These are phyloP conservation scores for Dicentrarchus labrax DNA, from an alignment of 2,113 vertebrate genomes.

Conservation along the genomic window DNA sequence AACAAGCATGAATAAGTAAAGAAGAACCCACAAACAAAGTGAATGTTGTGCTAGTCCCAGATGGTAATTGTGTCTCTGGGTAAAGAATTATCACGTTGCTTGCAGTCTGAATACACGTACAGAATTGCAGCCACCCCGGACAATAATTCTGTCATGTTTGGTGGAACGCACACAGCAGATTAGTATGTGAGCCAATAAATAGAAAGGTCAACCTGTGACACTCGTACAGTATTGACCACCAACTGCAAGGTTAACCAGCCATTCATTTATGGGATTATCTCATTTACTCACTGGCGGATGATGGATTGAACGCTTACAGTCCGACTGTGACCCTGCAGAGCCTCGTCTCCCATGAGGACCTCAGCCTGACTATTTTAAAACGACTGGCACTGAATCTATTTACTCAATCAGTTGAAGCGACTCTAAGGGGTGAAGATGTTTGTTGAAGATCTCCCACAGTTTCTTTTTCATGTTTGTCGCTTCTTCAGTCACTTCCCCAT, in stretches of 20 bases:
- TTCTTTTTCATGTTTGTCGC: background rate
- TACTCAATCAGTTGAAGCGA: background rate
- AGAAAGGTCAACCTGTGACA: slow-evolving; percentile 17
- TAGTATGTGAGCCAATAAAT: slow-evolving; percentile 1
- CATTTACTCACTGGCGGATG: slow-evolving; percentile 17
- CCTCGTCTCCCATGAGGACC: slow-evolving; percentile 1
- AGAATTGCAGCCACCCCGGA: background rate
- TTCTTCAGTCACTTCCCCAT: background rate
- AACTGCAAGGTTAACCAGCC: slow-evolving; percentile 29
- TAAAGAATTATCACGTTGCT: background rate
- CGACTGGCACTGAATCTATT: background rate
- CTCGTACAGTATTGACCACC: slow-evolving; percentile 31
- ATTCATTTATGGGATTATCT: slow-evolving; percentile 36
- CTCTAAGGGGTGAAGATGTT: background rate
- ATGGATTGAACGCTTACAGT: slow-evolving; percentile 43
- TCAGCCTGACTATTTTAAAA: slow-evolving; percentile 36
- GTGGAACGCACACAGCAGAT: background rate
- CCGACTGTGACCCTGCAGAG: background rate
- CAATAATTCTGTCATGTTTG: slow-evolving; percentile 1
- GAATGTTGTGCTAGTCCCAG: background rate
- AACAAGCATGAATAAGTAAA: background rate
- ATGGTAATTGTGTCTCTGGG: background rate
- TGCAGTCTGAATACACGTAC: background rate
- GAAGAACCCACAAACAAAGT: background rate
- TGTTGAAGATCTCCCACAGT: background rate